Evolutionary conservation across 2,113 vertebrate genomes (phyloP).

Genomic region (Tonatia bakeri): DNA sequence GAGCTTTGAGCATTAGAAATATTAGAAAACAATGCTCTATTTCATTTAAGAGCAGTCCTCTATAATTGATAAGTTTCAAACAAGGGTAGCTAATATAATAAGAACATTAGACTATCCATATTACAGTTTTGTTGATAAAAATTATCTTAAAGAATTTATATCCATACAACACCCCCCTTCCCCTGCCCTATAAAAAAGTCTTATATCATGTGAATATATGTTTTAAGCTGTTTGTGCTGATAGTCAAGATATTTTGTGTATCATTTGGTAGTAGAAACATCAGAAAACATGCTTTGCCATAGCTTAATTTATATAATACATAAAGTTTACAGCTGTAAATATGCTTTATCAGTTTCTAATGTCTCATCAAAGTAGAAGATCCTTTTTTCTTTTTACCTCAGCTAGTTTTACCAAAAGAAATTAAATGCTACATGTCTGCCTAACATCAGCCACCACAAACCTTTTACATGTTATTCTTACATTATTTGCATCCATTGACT

Average conservation of each 20-base stretch:
- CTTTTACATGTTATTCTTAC: conserved; percentile 12
- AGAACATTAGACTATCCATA: not conserved
- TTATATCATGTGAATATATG: conserved; percentile 20
- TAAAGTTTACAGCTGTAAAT: conserved; percentile 39
- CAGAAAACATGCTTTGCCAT: conserved; percentile 35
- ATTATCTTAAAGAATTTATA: conserved; percentile 30
- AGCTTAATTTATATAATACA: conserved; percentile 60
- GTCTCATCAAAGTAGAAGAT: conserved; percentile 28
- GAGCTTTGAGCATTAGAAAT: not conserved
- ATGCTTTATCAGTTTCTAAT: conserved; percentile 19
- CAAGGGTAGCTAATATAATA: not conserved
- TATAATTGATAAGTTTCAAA: not conserved
- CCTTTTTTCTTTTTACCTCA: conserved; percentile 45
- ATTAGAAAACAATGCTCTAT: not conserved
- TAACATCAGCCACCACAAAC: conserved; percentile 28
- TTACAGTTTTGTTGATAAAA: not conserved
- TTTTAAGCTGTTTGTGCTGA: conserved; percentile 54
- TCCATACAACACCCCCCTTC: not conserved
- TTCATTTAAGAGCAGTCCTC: conserved; percentile 2
- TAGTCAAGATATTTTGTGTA: conserved; percentile 11
- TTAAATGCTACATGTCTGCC: not conserved
- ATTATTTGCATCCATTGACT: not conserved
- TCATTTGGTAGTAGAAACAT: conserved; percentile 44
- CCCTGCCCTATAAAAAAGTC: not conserved
- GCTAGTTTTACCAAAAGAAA: conserved; percentile 55